These are phyloP conservation scores for Cantharis rufa DNA, from an alignment of 2,888 invertebrate genomes.

Conservation along the genomic window DNA sequence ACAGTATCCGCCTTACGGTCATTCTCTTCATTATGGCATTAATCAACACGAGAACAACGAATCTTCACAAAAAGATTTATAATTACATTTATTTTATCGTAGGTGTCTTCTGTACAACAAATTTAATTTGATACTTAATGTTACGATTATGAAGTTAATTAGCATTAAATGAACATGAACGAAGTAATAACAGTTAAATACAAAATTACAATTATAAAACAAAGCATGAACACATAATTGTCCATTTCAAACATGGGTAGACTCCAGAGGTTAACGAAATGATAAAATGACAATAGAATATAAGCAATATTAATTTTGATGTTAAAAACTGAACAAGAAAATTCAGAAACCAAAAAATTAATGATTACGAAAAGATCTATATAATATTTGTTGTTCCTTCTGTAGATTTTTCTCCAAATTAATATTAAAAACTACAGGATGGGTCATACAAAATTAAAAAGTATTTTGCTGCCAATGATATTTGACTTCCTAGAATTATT, in stretches of 20 bases:
- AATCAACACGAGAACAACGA: slow-evolving; percentile 4
- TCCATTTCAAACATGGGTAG: background rate
- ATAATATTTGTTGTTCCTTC: too few relatives aligned
- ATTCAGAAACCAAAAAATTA: too few relatives aligned
- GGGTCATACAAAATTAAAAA: too few relatives aligned
- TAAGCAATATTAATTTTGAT: background rate
- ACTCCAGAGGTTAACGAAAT: background rate
- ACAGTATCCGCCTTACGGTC: slow-evolving; percentile 18
- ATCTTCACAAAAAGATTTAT: background rate
- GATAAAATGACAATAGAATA: background rate
- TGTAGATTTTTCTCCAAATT: too few relatives aligned
- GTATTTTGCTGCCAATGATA: too few relatives aligned
- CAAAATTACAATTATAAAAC: slow-evolving; percentile 2
- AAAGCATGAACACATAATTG: background rate
- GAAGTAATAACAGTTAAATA: background rate
- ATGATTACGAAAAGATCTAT: too few relatives aligned
- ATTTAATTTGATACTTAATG: background rate
- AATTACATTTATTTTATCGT: background rate
- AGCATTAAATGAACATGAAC: background rate
- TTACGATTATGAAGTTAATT: background rate
- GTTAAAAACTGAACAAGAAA: background rate
- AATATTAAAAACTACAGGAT: too few relatives aligned
- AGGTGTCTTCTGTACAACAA: background rate
- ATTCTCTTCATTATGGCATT: slow-evolving; percentile 12
- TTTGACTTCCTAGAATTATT: too few relatives aligned